Evolutionary conservation across 2,888 invertebrate genomes (phyloP), one percentile per base, ranked within the genome.

Genomic region (Amiota mariae): DNA sequence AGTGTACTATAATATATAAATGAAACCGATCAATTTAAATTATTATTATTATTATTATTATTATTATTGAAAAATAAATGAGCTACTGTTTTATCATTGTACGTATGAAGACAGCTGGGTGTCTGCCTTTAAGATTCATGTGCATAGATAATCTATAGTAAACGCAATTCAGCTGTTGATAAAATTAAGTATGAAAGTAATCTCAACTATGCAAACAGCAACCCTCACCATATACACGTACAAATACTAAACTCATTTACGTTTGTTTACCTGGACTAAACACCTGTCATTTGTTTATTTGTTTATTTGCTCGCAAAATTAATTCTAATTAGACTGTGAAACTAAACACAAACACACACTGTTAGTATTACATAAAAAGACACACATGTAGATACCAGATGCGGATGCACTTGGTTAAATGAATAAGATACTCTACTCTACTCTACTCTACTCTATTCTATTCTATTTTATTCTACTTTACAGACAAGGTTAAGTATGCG

Each of bases 241-340:
- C 0, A 2, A n/a, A n/a, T 4, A 12, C n/a, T 11, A 10, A 57
- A 57, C 59, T 18, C 59, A 59, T 59, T 59, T 59, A 18, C 20
- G 59, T 59, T 15, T 59, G 20, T 59, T 59, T 59, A 59, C 59
- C 59, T 11, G 20, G 20, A 59, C 20, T 20, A 59, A 59, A 59
- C 59, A 59, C 59, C 59, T 59, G 59, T 59, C 59, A 20, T 20
- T 18, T 20, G 59, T 20, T 59, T 18, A 20, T 18, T 59, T 20
- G 59, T 18, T n/a, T 15, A 20, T 59, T 20, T 15, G 20, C 12
- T 20, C 59, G 18, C 8, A 59, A 15, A 59, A 59, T 15, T 11
- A 59, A 18, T 57, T 57, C 6, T 10, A 57, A 59, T 20, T 20
- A 59, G 13, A n/a, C 13, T 15, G 18, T 15, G 15, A 54, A 54